Evolutionary conservation across 2,888 invertebrate species (phyloP).

Genomic region (Agrotis segetum): DNA sequence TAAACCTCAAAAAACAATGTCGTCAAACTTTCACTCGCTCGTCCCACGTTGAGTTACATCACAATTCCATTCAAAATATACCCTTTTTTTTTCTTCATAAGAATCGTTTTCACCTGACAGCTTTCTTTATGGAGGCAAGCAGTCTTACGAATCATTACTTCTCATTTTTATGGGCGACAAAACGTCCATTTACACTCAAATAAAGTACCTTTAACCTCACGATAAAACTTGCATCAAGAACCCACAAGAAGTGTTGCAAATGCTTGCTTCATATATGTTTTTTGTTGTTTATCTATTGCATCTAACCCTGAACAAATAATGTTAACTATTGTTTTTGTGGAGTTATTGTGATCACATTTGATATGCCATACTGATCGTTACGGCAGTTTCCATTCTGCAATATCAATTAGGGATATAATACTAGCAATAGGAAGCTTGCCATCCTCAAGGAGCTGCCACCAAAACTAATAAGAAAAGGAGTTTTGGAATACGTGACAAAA

Average conservation of each 20-base stretch:
- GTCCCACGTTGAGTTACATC: conserved; percentile 76
- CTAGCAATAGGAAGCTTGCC: no score
- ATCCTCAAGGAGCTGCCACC: no score
- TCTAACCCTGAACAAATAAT: conserved; percentile 28
- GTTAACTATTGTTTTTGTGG: conserved; percentile 9
- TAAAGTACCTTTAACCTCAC: conserved; percentile 42
- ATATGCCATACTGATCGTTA: conserved; percentile 15
- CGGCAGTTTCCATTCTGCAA: no score
- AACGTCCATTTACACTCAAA: conserved; percentile 50
- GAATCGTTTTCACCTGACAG: conserved; percentile 62
- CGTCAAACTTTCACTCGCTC: conserved; percentile 75
- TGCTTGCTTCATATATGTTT: conserved; percentile 16
- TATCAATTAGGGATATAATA: no score
- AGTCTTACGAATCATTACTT: conserved; percentile 58
- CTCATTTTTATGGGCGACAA: conserved; percentile 54
- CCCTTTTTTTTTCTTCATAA: conserved; percentile 56
- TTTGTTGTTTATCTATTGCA: conserved; percentile 22
- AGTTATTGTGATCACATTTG: conserved; percentile 33
- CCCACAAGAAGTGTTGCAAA: conserved; percentile 49
- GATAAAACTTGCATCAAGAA: conserved; percentile 44
- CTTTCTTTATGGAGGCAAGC: conserved; percentile 60
- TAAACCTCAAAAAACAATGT: conserved; percentile 71
- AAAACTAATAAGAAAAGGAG: no score
- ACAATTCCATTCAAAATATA: conserved; percentile 67
- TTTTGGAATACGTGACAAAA: conserved; percentile 43